A percentile compares a stretch with the other conserved stretches of the same genome.
phyloP scores from a whole-genome alignment of 2,113 vertebrate species.

The Micronycteris hirsuta region DNA sequence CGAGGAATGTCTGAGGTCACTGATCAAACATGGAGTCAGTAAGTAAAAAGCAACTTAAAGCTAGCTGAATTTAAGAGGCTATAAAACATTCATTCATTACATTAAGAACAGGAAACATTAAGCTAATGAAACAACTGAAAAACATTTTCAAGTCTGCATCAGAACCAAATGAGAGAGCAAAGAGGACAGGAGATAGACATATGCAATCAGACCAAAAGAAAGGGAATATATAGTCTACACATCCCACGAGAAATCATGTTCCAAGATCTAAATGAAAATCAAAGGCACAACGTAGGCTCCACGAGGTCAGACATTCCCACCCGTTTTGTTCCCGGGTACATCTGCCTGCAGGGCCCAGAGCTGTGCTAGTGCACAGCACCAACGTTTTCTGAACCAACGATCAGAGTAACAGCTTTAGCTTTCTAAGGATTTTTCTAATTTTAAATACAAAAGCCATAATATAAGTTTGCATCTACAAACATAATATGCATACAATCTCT shows the following conservation, averaged over 20 bases:
- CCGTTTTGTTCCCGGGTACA: not conserved
- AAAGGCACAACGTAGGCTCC: not conserved
- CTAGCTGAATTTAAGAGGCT: conserved; percentile 1
- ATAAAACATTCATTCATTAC: not conserved
- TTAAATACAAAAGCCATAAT: conserved; percentile 7
- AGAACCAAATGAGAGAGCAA: conserved; percentile 24
- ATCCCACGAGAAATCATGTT: not conserved
- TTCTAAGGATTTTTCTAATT: not conserved
- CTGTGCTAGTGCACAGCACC: not conserved
- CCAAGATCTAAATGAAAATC: not conserved
- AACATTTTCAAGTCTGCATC: not conserved
- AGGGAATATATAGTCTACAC: not conserved
- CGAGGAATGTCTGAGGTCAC: conserved; percentile 8
- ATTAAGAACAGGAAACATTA: conserved; percentile 23
- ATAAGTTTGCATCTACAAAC: not conserved
- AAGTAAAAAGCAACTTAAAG: conserved; percentile 19
- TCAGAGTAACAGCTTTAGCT: not conserved
- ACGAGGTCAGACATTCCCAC: not conserved
- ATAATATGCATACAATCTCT: not conserved
- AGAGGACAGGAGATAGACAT: not conserved
- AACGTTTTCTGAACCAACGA: not conserved
- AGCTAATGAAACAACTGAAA: not conserved
- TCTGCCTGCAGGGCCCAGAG: not conserved
- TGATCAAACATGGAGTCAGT: not conserved
- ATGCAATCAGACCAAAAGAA: not conserved